phyloP scores from a whole-genome alignment of 2,888 invertebrate species.

The Dicranocentrus wangi region DNA sequence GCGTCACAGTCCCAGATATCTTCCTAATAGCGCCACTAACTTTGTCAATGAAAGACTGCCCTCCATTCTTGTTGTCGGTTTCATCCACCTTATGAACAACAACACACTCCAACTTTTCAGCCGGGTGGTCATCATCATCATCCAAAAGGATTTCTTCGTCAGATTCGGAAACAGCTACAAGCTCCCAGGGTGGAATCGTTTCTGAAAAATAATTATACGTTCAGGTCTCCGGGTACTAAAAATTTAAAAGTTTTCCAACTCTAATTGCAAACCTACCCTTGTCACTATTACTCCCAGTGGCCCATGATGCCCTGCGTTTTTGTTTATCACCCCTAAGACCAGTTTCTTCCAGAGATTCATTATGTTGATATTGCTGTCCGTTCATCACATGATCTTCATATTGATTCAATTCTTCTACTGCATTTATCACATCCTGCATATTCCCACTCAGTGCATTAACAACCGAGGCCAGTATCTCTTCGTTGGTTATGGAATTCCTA shows the following conservation, averaged over 20 bases:
- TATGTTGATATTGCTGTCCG: too few species aligned
- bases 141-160: conserved; percentile 68
- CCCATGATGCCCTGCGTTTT: too few species aligned
- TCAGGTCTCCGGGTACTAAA: too few species aligned
- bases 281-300: too few species aligned
- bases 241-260: too few species aligned
- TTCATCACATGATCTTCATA: conserved; percentile 47
- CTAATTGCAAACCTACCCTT: too few species aligned
- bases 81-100: conserved; percentile 59
- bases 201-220: conserved; percentile 1
- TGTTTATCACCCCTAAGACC: too few species aligned
- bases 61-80: conserved; percentile 24
- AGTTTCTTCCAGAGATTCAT: too few species aligned
- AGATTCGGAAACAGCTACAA: conserved; percentile 58
- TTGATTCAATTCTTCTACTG: conserved; percentile 70
- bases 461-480: conserved; percentile 84
- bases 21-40: conserved; percentile 70
- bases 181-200: conserved; percentile 51
- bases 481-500: conserved; percentile 79
- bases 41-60: conserved; percentile 62
- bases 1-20: conserved; percentile 64
- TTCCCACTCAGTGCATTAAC: conserved; percentile 82
- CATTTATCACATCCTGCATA: conserved; percentile 69
- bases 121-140: conserved; percentile 44
- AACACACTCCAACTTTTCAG: conserved; percentile 60